These are phyloP conservation scores for Gobionotothen gibberifrons DNA, from an alignment of 2,797 vertebrate genomes.

Conservation along the genomic window DNA sequence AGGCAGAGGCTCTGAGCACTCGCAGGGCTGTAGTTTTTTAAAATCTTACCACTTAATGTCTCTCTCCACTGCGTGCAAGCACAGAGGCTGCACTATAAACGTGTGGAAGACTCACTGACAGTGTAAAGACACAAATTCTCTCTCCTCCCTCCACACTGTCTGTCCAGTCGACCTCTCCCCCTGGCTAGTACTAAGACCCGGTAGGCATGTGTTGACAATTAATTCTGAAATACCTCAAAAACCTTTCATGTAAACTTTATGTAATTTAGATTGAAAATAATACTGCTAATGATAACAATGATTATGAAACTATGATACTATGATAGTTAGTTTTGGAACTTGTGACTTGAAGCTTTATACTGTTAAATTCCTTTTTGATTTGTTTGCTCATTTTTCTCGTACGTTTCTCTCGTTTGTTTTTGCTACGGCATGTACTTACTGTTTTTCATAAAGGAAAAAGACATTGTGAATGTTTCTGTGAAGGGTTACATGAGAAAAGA, in stretches of 20 bases:
- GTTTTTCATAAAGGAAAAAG: conserved; percentile 89
- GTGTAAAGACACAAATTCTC: conserved; percentile 69
- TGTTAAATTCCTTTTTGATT: conserved; percentile 94
- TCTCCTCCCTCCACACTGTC: conserved; percentile 69
- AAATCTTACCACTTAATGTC: conserved; percentile 55
- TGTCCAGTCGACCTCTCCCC: conserved; percentile 78
- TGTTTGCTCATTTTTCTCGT: conserved; percentile 84
- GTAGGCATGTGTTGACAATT: conserved; percentile 97
- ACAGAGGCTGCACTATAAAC: conserved; percentile 76
- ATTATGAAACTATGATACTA: conserved; percentile 89
- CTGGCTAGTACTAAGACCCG: conserved; percentile 82
- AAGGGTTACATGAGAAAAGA: conserved; percentile 75
- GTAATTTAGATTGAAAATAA: conserved; percentile 92
- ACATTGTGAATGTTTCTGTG: conserved; percentile 95
- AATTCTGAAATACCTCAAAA: conserved; percentile 99
- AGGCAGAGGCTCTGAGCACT: conserved; percentile 64
- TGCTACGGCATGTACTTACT: conserved; percentile 86
- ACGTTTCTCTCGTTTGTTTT: conserved; percentile 79
- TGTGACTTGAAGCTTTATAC: conserved; percentile 99
- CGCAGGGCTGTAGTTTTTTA: conserved; percentile 48
- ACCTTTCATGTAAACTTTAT: conserved; percentile 99
- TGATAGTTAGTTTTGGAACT: conserved; percentile 99
- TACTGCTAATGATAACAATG: conserved; percentile 87
- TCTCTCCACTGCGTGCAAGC: conserved; percentile 73
- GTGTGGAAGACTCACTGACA: conserved; percentile 75